phyloP scores from a whole-genome alignment of 1,140 invertebrate species.

The Bradysia coprophila region DNA sequence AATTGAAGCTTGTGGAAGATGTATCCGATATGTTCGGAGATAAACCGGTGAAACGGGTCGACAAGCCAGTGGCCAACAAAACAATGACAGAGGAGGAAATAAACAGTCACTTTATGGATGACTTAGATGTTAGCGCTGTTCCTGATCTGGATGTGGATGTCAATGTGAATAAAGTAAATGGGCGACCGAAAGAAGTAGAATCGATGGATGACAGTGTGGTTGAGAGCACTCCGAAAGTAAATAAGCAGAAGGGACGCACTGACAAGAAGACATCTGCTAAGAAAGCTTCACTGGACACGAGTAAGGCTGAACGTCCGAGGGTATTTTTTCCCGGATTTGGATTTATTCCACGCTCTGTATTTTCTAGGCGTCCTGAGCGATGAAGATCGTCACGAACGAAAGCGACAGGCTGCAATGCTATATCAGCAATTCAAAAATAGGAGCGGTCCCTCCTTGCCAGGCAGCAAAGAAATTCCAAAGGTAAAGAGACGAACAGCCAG shows the following conservation, averaged over 20 bases:
- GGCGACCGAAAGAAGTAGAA: conserved; percentile 4
- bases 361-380: conserved; percentile 27
- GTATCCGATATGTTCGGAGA: conserved; percentile 20
- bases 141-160: conserved; percentile 48
- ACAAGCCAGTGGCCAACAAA: conserved; percentile 21
- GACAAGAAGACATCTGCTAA: background rate
- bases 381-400: conserved; percentile 41
- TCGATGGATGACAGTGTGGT: background rate
- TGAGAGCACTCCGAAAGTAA: background rate
- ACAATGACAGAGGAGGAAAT: conserved; percentile 8
- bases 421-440: conserved; percentile 57
- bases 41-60: conserved; percentile 23
- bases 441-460: conserved; percentile 55
- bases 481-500: too few species aligned
- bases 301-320: background rate
- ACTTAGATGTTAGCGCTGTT: conserved; percentile 33
- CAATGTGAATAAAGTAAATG: conserved; percentile 40
- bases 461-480: conserved; percentile 63
- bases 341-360: conserved; percentile 2
- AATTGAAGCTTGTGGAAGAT: conserved; percentile 25
- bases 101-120: conserved; percentile 11
- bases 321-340: background rate
- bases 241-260: background rate
- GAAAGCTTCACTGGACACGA: background rate
- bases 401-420: conserved; percentile 34